Evolutionary conservation across 1,140 invertebrate genomes (phyloP).

Genomic region (Rhynchophorus ferrugineus): DNA sequence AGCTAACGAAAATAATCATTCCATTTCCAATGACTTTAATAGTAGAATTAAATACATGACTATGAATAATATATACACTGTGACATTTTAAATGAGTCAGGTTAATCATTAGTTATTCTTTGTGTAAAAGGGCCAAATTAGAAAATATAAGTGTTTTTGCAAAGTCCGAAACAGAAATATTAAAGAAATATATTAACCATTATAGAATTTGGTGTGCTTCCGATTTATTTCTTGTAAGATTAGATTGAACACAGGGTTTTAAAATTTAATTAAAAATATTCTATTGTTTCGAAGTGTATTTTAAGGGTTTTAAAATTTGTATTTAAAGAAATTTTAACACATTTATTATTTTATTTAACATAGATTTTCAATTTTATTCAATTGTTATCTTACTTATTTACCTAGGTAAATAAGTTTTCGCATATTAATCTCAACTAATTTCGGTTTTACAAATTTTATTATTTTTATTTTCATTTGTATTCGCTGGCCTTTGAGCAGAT

Average conservation of each 20-base stretch:
- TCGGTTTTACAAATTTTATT: too few relatives aligned
- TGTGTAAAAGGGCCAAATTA: neutral
- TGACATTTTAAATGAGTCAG: neutral
- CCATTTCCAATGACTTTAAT: constrained; percentile 5
- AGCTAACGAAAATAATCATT: constrained; percentile 5
- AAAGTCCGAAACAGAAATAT: neutral
- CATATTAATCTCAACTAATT: too few relatives aligned
- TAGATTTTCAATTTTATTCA: too few relatives aligned
- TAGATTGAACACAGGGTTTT: neutral
- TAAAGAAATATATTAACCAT: neutral
- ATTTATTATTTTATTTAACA: too few relatives aligned
- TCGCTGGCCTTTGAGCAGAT: neutral
- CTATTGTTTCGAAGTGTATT: too few relatives aligned
- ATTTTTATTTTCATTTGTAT: neutral
- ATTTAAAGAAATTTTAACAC: too few relatives aligned
- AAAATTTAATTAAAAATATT: neutral
- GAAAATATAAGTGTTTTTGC: neutral
- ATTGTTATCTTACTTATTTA: too few relatives aligned
- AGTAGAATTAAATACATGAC: constrained; percentile 6
- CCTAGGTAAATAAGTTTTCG: too few relatives aligned
- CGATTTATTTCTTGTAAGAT: neutral
- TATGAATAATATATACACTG: neutral
- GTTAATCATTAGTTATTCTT: neutral
- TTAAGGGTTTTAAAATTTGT: too few relatives aligned
- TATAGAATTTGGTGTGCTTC: constrained; percentile 5